Base-by-base conservation (phyloP, 2,113 vertebrate genomes). In the Capricornis sumatraensis region DNA sequence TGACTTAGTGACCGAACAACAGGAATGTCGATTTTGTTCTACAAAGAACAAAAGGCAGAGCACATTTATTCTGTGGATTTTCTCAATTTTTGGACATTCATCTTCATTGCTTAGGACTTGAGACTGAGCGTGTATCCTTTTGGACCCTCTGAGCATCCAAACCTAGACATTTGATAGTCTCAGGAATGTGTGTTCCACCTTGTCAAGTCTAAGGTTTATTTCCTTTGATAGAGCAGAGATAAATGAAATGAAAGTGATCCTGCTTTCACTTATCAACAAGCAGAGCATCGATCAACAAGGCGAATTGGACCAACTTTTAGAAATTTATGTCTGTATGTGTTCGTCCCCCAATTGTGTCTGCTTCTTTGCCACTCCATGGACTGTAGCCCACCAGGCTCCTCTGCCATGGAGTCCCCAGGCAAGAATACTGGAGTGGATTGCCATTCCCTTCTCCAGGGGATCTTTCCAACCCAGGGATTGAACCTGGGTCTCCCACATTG, bases 111-210 rank as follows among this genome's bases (percentile, higher is more conserved):
- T 74, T 15, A 17, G 45, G 15, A 55, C 62, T 13, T 1, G 1
- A 71, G 5, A 7, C 67, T 40, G n/a, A 82, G 60, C 13, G 1
- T n/a, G 6, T 23, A 4, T 7, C 58, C 28, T 50, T 60, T 2
- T 25, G 58, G n/a, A n/a, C 25, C 11, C 30, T 52, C 1, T 40
- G 30, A 7, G 15, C 4, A 0, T 30, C 28, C 62, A 3, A 33
- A 14, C 11, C 33, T 23, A 1, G 4, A 47, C 27, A n/a, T n/a
- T 45, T 36, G 9, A 5, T 10, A 55, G 58, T 33, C 36, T 23
- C 10, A 12, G 4, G 27, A 14, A 23, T 60, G 55, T 2, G 16
- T 13, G 17, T 40, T 25, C 30, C 36, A 10, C 17, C 19, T 60
- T 53, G 19, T 28, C 36, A 45, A 67, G 36, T 28, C 40, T 33